Base-by-base conservation (phyloP, 2,888 invertebrate species). In the Auanema sp. region DNA sequence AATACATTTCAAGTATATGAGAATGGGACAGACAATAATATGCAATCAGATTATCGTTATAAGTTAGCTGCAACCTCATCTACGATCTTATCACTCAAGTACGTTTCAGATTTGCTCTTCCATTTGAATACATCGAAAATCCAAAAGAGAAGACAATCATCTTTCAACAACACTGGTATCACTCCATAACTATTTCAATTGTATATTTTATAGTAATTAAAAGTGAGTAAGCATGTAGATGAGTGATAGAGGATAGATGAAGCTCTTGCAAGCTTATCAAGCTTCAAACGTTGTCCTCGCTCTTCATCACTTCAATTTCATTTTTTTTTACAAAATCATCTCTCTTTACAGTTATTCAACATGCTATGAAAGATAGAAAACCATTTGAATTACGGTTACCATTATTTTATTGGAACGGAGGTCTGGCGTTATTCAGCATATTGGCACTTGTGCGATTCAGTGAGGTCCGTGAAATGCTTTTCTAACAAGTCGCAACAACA, bases 101-200 rank as follows among this genome's bases (percentile, higher is more conserved):
- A 8, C 33, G 4, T 61, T 73, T 21, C 62, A 76, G 76, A 60
- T 81, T 75, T 65, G 64, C 77, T n/a, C 66, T 81, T 8, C 78
- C 82, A 3, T 81, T 79, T 63, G 83, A 82, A 56, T 62, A 65
- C 64, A 69, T 79, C 12, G 68, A 70, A 5, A 71, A 80, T 51
- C 79, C 76, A 10, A 56, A 72, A 49, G 71, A 66, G 40, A 70
- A 78, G 69, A 83, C 83, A 6, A 51, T 74, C 18, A 60, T 79
- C 21, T 80, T 83, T 62, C 83, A 84, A 64, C 59, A 71, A 56
- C 69, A 96, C 86, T 97, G 97, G 96, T 71, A 76, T 58, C 79
- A 79, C 49, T 80, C 83, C 21, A 64, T 83, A 41, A 76, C 75
- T 23, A 70, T 83, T 84, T 89, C 91, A 72, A 92, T 92, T 75